Base-by-base conservation (phyloP, 2,113 vertebrate species). In the Melanerpes formicivorus region DNA sequence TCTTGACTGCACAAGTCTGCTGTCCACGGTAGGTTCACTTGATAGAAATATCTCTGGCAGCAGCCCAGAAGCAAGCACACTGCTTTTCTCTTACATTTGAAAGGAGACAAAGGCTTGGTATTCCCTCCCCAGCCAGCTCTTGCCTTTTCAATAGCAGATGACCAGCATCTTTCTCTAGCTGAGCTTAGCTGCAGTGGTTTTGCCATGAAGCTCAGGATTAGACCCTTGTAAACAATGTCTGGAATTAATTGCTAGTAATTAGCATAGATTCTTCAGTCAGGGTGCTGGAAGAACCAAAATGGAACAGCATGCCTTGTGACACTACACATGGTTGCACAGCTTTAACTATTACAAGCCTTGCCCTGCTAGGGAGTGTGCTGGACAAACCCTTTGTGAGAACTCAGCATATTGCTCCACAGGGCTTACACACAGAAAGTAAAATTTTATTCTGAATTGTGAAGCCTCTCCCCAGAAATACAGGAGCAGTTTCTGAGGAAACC, bases 41-140 rank as follows among this genome's bases (percentile, higher is more conserved):
- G 80, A 89, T 78, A 71, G 93, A 93, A 93, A 80, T 75, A 93
- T 58, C 72, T 86, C 69, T 94, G 95, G 90, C 92, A 95, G 92
- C 52, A 82, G 79, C 88, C 87, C 83, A 93, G 14, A 25, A 85
- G 75, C 81, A 76, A 42, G 77, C 90, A 71, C n/a, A 30, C 44
- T 54, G 87, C 50, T 90, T 82, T 79, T 63, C 90, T 80, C 83
- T 88, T 22, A 32, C 48, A 72, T 6, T 48, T 48, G 50, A 56
- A 74, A 80, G 55, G 42, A 92, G 37, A 67, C 79, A 93, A 80
- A 86, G 78, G 46, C 75, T 76, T 86, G 88, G 71, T 93, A 86
- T 90, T 95, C 60, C 62, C 65, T 66, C 18, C 62, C 71, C 82
- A 82, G 70, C 37, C 82, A 77, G 5, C 46, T 80, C 59, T 40